Conservation (phyloP, 2,888 invertebrate genomes). For the Timandra comae region DNA sequence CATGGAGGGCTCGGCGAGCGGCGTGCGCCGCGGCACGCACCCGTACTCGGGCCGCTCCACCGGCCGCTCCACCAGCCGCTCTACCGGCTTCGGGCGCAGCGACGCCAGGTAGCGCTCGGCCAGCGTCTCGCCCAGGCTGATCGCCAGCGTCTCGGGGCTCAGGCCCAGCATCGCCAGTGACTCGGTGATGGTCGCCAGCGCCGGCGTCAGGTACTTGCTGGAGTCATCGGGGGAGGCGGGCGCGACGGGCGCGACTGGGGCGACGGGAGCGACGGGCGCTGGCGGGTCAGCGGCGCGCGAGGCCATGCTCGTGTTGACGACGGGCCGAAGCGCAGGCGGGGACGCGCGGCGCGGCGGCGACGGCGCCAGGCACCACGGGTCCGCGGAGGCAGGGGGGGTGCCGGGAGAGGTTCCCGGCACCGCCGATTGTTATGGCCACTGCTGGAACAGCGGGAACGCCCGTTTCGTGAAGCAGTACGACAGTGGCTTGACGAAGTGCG, state of each 20-base stretch:
- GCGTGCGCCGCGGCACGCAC: constrained; percentile 40
- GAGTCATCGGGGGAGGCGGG: constrained; percentile 34
- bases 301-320: constrained; percentile 72
- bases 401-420: constrained; percentile 79
- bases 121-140: constrained; percentile 67
- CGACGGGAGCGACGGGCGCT: constrained; percentile 33
- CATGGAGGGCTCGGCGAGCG: constrained; percentile 52
- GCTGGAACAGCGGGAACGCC: constrained; percentile 80
- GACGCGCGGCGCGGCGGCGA: constrained; percentile 62
- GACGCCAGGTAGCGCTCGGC: constrained; percentile 61
- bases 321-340: constrained; percentile 64
- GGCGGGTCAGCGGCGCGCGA: constrained; percentile 51
- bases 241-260: constrained; percentile 5
- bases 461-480: constrained; percentile 89
- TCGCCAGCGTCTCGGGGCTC: constrained; percentile 61
- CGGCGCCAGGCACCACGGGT: constrained; percentile 56
- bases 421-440: constrained; percentile 93
- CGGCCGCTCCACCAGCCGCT: constrained; percentile 29
- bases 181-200: constrained; percentile 60
- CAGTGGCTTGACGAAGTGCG: constrained; percentile 96
- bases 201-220: constrained; percentile 44
- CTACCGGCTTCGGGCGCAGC: constrained; percentile 53
- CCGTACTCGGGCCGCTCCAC: constrained; percentile 36
- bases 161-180: constrained; percentile 62
- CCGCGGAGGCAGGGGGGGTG: constrained; percentile 56